phyloP scores from a whole-genome alignment of 1,140 invertebrate species.

The Whitmania pigra region DNA sequence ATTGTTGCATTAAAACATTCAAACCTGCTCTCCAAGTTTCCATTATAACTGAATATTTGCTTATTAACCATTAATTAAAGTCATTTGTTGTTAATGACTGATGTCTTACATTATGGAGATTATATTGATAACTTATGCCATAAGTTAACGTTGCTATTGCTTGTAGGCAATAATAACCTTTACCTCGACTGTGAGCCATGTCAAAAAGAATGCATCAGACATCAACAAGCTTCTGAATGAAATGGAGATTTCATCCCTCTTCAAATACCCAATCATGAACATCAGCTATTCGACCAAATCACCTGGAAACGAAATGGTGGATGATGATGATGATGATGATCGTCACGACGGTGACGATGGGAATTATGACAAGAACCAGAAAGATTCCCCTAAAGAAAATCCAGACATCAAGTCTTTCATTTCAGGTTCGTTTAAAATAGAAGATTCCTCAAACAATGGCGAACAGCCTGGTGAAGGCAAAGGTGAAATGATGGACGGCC shows the following conservation, averaged over 20 bases:
- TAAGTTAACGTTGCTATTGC: too few relatives aligned
- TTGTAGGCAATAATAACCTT: constrained; percentile 45
- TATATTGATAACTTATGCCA: too few relatives aligned
- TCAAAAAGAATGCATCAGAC: constrained; percentile 62
- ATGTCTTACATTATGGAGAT: too few relatives aligned
- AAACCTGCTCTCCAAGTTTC: too few relatives aligned
- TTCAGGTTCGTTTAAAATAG: too few relatives aligned
- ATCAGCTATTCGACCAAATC: constrained; percentile 27
- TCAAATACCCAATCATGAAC: constrained; percentile 37
- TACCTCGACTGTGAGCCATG: constrained; percentile 54
- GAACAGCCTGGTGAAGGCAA: too few relatives aligned
- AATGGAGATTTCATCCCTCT: constrained; percentile 40
- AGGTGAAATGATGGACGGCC: too few relatives aligned
- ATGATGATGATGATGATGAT: neutral
- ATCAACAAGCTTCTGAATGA: constrained; percentile 43
- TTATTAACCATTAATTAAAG: too few relatives aligned
- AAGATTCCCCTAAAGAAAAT: neutral
- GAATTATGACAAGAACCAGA: neutral
- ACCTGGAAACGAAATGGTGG: neutral
- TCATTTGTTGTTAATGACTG: too few relatives aligned
- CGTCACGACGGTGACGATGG: neutral
- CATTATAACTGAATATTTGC: too few relatives aligned
- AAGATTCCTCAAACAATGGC: too few relatives aligned
- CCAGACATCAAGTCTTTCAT: neutral
- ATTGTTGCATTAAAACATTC: too few relatives aligned